These are phyloP conservation scores for honey bee (Apis mellifera) DNA, from an alignment of 1,140 invertebrate species.

Conservation along the genomic window Amel_HAv3.1 CM009937.2:13282501-13283000, in stretches of 20 bases:
- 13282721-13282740: slow-evolving; percentile 78
- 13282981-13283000: not conserved
- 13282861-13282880: slow-evolving; percentile 48
- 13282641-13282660: not conserved
- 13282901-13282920: not conserved
- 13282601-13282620: too few relatives aligned
- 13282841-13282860: slow-evolving; percentile 17
- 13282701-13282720: slow-evolving; percentile 57
- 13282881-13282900: slow-evolving; percentile 22
- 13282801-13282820: slow-evolving; percentile 19
- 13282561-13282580: too few relatives aligned
- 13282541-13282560: too few relatives aligned
- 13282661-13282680: too few relatives aligned
- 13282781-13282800: slow-evolving; percentile 55
- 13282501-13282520: too few relatives aligned
- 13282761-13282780: slow-evolving; percentile 92
- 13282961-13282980: not conserved
- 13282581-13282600: too few relatives aligned
- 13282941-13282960: not conserved
- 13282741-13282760: slow-evolving; percentile 91
- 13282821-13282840: slow-evolving; percentile 5
- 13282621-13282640: too few relatives aligned
- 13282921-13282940: not conserved
- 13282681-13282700: not conserved
- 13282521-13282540: too few relatives aligned